Evolutionary conservation across 1,140 invertebrate species (phyloP), one percentile per base, ranked within the genome.

Genomic region (Amyelois transitella): DNA sequence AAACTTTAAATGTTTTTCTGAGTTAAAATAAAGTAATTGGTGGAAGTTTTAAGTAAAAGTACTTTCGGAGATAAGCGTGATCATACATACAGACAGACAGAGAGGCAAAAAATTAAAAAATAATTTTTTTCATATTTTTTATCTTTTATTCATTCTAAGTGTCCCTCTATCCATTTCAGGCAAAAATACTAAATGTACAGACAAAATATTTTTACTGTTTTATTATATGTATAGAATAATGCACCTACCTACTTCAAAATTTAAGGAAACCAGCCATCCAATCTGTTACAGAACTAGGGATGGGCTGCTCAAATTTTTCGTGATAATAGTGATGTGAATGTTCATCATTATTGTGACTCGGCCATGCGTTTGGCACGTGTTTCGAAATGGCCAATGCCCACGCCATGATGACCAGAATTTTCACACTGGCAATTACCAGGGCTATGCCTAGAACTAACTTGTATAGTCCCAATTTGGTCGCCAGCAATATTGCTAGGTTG

Each of bases 391-490:
- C 70, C 7, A 82, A 44, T 0, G 67, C 62, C 83, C 81, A 86
- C 0, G 81, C 79, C 69, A 86, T 71, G 0, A 86, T 47, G 3
- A 82, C 69, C 61, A 82, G 66, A 1, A 67, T 53, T 25, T 80
- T 84, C 17, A 86, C 66, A 6, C 56, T 62, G 4, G 72, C 66
- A 19, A 81, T 43, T 7, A 75, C 67, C 3, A 80, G 54, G 8
- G 68, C 79, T 58, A 86, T 82, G 43, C 68, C 79, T 49, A 84
- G 48, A 18, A 76, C 43, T 19, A 86, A 69, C 66, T 83, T 86
- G 67, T 61, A 69, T 7, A 86, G 64, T 12, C 82, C 81, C 47
- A 74, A 66, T 75, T 83, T 83, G 7, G 66, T 71, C 21, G 72
- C 77, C 19, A 81, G 47, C 17, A 77, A 14, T 32, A 81, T 77